These are phyloP conservation scores for Eulemur mongoz DNA, from an alignment of 2,797 vertebrate species.

Conservation along the genomic window DNA sequence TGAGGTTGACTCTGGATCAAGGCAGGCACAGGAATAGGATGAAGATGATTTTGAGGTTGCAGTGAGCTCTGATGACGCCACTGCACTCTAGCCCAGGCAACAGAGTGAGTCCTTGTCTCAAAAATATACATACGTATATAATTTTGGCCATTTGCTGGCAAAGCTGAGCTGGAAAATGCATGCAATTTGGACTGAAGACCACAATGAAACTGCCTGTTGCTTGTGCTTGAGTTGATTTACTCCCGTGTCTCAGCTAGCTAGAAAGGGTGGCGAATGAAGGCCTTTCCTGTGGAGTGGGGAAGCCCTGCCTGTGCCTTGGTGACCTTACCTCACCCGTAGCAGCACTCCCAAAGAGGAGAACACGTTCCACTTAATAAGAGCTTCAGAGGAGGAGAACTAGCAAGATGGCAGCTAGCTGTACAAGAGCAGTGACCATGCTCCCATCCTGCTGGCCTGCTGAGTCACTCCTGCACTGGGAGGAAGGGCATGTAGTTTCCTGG, in stretches of 20 bases:
- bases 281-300: not conserved
- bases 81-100: not conserved
- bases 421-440: not conserved
- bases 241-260: not conserved
- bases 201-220: not conserved
- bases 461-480: not conserved
- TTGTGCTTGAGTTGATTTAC: not conserved
- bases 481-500: not conserved
- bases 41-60: not conserved
- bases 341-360: not conserved
- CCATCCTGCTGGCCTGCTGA: not conserved
- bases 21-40: not conserved
- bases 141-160: not conserved
- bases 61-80: not conserved
- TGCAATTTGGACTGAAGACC: not conserved
- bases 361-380: not conserved
- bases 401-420: not conserved
- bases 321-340: fast-evolving
- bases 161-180: not conserved
- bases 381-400: not conserved
- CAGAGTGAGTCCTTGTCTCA: not conserved
- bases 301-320: fast-evolving
- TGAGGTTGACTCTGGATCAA: not conserved
- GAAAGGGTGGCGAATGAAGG: not conserved
- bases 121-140: not conserved